Conservation (phyloP, 1,140 invertebrate genomes). For the Argopecten irradians region DNA sequence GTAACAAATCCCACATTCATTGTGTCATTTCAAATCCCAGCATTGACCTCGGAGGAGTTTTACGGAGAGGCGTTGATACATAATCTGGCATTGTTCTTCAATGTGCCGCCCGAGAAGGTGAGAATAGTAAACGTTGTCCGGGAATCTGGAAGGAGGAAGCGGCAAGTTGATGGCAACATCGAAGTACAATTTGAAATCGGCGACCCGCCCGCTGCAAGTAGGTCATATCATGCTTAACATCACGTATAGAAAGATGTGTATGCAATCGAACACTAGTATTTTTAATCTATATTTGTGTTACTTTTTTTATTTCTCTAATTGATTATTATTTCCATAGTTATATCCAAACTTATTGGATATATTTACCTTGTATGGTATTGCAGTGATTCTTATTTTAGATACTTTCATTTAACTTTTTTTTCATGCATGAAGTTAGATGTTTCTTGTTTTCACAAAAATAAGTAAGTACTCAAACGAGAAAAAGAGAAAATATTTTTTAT, state of each 20-base stretch:
- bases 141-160: conserved; percentile 48
- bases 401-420: not conserved
- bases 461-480: no score
- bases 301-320: no score
- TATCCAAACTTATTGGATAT: not conserved
- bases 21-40: conserved; percentile 58
- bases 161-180: conserved; percentile 31
- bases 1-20: conserved; percentile 48
- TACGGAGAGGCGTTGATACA: conserved; percentile 67
- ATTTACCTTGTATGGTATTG: not conserved
- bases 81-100: conserved; percentile 68
- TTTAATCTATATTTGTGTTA: not conserved
- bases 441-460: no score
- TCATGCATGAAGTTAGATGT: no score
- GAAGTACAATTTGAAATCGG: conserved; percentile 54
- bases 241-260: not conserved
- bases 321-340: not conserved
- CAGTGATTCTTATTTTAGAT: not conserved
- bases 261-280: not conserved
- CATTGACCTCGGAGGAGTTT: conserved; percentile 68
- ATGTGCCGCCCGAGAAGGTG: conserved; percentile 62
- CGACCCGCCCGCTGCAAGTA: conserved; percentile 51
- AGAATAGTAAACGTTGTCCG: conserved; percentile 61
- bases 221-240: not conserved
- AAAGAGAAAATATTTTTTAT: no score